A percentile compares a stretch with the other conserved stretches of the same genome.
Conservation (phyloP, 1,140 invertebrate species). For the Thaumatotibia leucotreta region DNA sequence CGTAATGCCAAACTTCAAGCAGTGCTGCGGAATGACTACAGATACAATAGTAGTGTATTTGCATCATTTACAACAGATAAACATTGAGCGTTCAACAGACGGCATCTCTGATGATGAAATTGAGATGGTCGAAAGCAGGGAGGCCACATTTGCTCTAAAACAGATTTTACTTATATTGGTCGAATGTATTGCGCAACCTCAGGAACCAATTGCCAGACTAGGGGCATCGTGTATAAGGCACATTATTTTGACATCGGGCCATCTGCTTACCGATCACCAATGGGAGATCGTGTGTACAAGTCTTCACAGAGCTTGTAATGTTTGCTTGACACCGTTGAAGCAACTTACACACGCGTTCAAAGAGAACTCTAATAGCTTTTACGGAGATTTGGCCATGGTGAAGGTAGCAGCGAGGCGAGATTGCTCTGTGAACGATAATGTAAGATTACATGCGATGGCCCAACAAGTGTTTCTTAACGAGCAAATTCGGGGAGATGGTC, state of each 20-base stretch:
- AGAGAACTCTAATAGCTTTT: constrained; percentile 93
- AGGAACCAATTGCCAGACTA: constrained; percentile 90
- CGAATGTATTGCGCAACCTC: constrained; percentile 93
- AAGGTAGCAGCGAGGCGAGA: constrained; percentile 94
- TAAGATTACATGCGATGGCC: constrained; percentile 89
- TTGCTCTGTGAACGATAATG: constrained; percentile 87
- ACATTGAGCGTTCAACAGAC: constrained; percentile 49
- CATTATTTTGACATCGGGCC: constrained; percentile 89
- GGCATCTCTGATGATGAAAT: constrained; percentile 58
- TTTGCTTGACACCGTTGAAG: constrained; percentile 89
- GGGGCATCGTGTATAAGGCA: constrained; percentile 96
- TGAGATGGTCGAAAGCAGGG: constrained; percentile 71
- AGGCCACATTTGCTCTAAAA: constrained; percentile 88
- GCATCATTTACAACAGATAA: constrained; percentile 63
- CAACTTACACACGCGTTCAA: constrained; percentile 93
- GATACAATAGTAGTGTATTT: constrained; percentile 93
- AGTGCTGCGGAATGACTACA: constrained; percentile 93
- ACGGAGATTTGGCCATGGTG: constrained; percentile 93
- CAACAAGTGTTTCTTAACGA: constrained; percentile 86
- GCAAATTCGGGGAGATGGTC: constrained; percentile 62
- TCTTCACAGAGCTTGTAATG: constrained; percentile 87
- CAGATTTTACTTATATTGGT: constrained; percentile 91
- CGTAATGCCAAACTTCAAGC: constrained; percentile 92
- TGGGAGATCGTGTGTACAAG: constrained; percentile 90
- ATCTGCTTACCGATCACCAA: constrained; percentile 86